These are phyloP conservation scores for Mystacides longicornis DNA, from an alignment of 2,888 invertebrate species.

Conservation along the genomic window DNA sequence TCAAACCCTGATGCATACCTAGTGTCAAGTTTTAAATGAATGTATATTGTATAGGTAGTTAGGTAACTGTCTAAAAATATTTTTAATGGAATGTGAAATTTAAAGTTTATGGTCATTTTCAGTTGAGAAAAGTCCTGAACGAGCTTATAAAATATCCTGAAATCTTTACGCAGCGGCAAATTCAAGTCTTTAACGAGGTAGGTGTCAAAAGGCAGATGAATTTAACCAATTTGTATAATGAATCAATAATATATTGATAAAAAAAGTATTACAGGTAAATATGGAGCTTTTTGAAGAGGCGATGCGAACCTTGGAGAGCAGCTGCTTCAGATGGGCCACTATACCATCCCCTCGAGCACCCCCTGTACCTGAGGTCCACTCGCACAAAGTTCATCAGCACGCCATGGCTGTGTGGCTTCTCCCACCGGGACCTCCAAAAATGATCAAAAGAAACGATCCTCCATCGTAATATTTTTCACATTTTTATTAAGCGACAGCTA, in stretches of 20 bases:
- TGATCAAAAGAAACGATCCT: conserved; percentile 35
- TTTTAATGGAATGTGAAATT: background rate
- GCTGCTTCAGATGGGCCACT: conserved; percentile 30
- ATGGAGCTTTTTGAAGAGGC: conserved; percentile 37
- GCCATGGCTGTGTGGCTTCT: conserved; percentile 36
- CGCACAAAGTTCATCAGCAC: conserved; percentile 35
- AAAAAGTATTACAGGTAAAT: conserved; percentile 33
- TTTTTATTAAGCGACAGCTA: too few relatives aligned
- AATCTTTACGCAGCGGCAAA: conserved; percentile 34
- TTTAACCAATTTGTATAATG: too few relatives aligned
- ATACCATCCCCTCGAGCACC: conserved; percentile 8
- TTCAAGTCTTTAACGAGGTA: conserved; percentile 45
- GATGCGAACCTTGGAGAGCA: conserved; percentile 37
- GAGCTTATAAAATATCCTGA: conserved; percentile 42
- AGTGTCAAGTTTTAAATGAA: too few relatives aligned
- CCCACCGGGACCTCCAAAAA: conserved; percentile 13
- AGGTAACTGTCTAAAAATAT: too few relatives aligned
- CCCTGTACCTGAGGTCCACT: conserved; percentile 38
- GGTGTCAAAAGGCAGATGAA: too few relatives aligned
- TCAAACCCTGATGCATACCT: too few relatives aligned
- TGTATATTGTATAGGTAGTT: too few relatives aligned
- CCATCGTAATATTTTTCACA: conserved; percentile 35
- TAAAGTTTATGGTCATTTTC: conserved; percentile 24
- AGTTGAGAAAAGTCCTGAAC: conserved; percentile 49
- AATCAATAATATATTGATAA: background rate